Conservation (phyloP, 1,140 invertebrate genomes). For the Fopius arisanus region DNA sequence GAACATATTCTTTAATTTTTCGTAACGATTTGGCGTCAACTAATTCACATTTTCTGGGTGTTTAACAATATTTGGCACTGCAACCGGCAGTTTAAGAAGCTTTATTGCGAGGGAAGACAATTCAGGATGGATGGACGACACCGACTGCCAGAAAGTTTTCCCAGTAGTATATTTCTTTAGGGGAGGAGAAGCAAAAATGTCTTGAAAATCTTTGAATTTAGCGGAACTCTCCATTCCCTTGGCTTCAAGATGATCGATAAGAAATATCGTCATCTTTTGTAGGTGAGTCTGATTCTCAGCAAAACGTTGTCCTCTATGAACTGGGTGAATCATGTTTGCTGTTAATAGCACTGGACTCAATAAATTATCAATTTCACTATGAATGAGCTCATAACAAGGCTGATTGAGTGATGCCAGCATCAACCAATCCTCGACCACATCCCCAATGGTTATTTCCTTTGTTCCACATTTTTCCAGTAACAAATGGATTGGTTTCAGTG, state of each 20-base stretch:
- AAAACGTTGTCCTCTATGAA: neutral
- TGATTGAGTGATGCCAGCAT: neutral
- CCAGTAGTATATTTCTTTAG: neutral
- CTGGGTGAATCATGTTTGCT: neutral
- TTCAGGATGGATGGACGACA: too few species aligned
- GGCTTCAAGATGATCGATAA: neutral
- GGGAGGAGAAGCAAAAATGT: too few species aligned
- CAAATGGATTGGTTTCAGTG: neutral
- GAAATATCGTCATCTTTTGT: neutral
- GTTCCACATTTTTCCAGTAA: neutral
- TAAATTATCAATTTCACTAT: neutral
- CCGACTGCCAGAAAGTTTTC: neutral
- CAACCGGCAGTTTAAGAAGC: neutral
- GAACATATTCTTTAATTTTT: neutral
- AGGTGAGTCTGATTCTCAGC: neutral
- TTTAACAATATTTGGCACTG: neutral
- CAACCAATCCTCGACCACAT: neutral
- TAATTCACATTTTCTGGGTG: neutral
- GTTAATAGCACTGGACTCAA: neutral
- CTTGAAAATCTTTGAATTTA: too few species aligned
- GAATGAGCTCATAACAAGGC: neutral
- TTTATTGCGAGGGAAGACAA: too few species aligned
- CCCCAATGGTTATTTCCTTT: neutral
- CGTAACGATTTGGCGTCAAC: neutral
- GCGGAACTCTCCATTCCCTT: neutral